These are phyloP conservation scores for Cryptops parisi DNA, from an alignment of 2,888 invertebrate genomes.

Conservation along the genomic window DNA sequence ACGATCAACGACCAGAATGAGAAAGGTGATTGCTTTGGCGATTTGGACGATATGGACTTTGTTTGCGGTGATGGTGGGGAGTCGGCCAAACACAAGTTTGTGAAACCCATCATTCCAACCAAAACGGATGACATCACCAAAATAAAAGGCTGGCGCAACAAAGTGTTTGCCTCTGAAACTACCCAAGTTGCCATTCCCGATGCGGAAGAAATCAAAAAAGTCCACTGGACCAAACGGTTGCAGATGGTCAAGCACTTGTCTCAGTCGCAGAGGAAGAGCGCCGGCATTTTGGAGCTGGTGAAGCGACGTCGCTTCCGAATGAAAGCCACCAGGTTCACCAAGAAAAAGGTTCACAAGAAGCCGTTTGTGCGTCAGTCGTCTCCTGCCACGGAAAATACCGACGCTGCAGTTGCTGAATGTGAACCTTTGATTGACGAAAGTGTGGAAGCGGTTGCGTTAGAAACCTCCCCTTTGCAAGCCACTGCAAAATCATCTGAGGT, in stretches of 20 bases:
- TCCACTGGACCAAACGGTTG: neutral
- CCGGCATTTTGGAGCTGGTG: neutral
- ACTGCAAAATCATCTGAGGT: neutral
- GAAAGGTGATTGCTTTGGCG: neutral
- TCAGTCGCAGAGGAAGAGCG: neutral
- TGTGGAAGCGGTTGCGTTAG: too few relatives aligned
- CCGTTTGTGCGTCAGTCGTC: neutral
- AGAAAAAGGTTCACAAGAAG: neutral
- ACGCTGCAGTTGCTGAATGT: neutral
- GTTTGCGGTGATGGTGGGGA: neutral
- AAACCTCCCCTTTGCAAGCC: neutral
- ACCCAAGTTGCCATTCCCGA: neutral
- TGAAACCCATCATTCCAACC: conserved; percentile 15
- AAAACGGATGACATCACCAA: conserved; percentile 33
- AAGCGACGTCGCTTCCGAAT: neutral
- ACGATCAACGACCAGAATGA: conserved; percentile 4
- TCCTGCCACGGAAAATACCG: too few relatives aligned
- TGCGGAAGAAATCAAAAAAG: neutral
- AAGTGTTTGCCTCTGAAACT: conserved; percentile 14
- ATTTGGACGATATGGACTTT: neutral
- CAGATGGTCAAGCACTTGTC: neutral
- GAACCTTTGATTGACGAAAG: too few relatives aligned
- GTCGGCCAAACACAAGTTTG: neutral
- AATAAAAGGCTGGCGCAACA: conserved; percentile 29
- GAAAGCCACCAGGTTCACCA: neutral